phyloP scores from a whole-genome alignment of 1,140 invertebrate species.

The Drosophila azteca region DNA sequence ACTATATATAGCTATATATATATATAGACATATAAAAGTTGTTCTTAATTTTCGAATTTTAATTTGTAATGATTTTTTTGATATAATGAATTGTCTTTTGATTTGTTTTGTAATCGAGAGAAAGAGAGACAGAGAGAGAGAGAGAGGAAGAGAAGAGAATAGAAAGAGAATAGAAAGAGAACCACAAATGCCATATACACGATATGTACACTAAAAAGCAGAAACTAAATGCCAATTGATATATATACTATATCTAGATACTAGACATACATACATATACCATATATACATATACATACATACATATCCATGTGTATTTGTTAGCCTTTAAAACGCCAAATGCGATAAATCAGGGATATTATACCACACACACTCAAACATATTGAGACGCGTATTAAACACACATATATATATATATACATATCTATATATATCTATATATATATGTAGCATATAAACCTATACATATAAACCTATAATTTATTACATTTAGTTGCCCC shows the following conservation, averaged over 20 bases:
- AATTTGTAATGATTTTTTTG: slow-evolving; percentile 29
- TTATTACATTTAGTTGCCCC: slow-evolving; percentile 55
- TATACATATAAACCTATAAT: slow-evolving; percentile 32
- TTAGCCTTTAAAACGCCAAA: slow-evolving; percentile 68
- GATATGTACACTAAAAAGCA: slow-evolving; percentile 58
- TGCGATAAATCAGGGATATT: slow-evolving; percentile 70
- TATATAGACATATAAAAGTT: neutral
- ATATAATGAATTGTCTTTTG: slow-evolving; percentile 43
- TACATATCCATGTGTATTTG: slow-evolving; percentile 31
- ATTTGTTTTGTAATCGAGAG: slow-evolving; percentile 25
- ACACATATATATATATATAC: slow-evolving; percentile 6
- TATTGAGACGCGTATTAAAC: neutral
- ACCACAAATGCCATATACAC: slow-evolving; percentile 70
- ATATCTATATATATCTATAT: slow-evolving; percentile 32
- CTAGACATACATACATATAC: slow-evolving; percentile 33
- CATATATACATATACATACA: slow-evolving; percentile 21
- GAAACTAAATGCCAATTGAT: slow-evolving; percentile 72
- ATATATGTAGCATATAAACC: slow-evolving; percentile 19
- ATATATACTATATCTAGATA: slow-evolving; percentile 48
- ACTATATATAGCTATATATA: slow-evolving; percentile 15
- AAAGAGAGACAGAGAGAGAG: neutral
- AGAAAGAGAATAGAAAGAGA: slow-evolving; percentile 5
- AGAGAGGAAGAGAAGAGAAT: neutral
- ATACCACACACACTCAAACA: slow-evolving; percentile 17
- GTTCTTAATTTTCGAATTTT: slow-evolving; percentile 16